These are phyloP conservation scores for Crotalus horridus DNA, from an alignment of 2,113 vertebrate genomes.

Conservation along the genomic window DNA sequence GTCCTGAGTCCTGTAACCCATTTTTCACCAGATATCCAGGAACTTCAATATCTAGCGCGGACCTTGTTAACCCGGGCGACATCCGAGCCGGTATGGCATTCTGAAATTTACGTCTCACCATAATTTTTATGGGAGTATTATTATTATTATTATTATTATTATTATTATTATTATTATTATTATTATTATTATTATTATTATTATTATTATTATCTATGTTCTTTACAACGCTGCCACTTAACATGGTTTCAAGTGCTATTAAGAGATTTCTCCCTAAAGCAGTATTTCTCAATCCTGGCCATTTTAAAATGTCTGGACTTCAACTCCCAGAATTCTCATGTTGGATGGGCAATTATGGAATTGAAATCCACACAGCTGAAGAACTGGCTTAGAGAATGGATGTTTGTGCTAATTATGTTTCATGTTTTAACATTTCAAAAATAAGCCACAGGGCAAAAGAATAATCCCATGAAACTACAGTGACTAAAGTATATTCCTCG, in stretches of 20 bases:
- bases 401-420: slow-evolving; percentile 46
- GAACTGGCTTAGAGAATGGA: slow-evolving; percentile 8
- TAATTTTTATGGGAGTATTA: no score
- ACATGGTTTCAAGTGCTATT: slow-evolving; percentile 11
- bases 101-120: no score
- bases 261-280: slow-evolving; percentile 2
- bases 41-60: no score
- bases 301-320: background rate
- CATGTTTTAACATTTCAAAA: slow-evolving; percentile 40
- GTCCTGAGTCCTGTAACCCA: no score
- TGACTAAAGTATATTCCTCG: slow-evolving; percentile 22
- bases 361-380: background rate
- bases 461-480: slow-evolving; percentile 19
- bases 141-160: no score
- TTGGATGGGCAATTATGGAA: background rate
- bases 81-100: no score
- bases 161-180: no score
- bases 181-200: no score
- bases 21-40: no score
- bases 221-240: slow-evolving; percentile 11
- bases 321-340: background rate
- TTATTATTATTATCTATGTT: background rate
- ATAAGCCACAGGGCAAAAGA: slow-evolving; percentile 40
- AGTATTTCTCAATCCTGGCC: background rate
- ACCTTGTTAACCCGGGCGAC: no score